Conservation (phyloP, 2,797 vertebrate species). For the Gobionotothen gibberifrons region DNA sequence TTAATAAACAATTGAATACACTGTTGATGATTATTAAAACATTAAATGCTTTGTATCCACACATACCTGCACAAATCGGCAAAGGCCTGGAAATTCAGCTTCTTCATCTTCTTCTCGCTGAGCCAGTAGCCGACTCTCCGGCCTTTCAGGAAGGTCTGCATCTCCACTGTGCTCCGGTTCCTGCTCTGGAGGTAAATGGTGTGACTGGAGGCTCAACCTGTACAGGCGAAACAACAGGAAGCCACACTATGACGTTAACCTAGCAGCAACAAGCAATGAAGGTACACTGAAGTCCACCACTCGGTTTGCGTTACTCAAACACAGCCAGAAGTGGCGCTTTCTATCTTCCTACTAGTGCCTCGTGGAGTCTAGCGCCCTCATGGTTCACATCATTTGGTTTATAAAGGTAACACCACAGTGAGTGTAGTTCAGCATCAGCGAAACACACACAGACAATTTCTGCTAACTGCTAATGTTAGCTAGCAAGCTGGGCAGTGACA, state of each 20-base stretch:
- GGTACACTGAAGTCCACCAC: conserved; percentile 33
- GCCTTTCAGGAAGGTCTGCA: conserved; percentile 97
- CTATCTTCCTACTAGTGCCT: neutral
- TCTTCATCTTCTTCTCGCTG: conserved; percentile 99
- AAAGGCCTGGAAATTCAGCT: conserved; percentile 97
- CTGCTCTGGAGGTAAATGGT: conserved; percentile 47
- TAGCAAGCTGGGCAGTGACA: conserved; percentile 65
- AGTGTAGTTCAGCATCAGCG: conserved; percentile 49
- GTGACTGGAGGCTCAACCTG: conserved; percentile 68
- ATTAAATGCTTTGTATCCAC: neutral
- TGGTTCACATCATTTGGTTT: neutral
- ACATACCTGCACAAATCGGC: conserved; percentile 96
- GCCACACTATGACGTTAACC: conserved; percentile 13
- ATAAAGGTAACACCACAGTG: neutral
- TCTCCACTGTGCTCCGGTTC: conserved; percentile 69
- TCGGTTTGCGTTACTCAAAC: conserved; percentile 17
- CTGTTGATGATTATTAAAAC: conserved; percentile 5
- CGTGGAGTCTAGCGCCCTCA: neutral
- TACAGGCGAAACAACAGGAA: conserved; percentile 53
- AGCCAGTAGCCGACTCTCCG: conserved; percentile 97
- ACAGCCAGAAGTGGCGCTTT: conserved; percentile 20
- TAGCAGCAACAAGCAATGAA: conserved; percentile 43
- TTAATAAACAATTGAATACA: conserved; percentile 8
- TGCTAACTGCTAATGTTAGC: conserved; percentile 77
- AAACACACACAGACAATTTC: conserved; percentile 20